Evolutionary conservation across 2,888 invertebrate genomes (phyloP), one percentile per base, ranked within the genome.

Genomic region (Resseliella maxima): DNA sequence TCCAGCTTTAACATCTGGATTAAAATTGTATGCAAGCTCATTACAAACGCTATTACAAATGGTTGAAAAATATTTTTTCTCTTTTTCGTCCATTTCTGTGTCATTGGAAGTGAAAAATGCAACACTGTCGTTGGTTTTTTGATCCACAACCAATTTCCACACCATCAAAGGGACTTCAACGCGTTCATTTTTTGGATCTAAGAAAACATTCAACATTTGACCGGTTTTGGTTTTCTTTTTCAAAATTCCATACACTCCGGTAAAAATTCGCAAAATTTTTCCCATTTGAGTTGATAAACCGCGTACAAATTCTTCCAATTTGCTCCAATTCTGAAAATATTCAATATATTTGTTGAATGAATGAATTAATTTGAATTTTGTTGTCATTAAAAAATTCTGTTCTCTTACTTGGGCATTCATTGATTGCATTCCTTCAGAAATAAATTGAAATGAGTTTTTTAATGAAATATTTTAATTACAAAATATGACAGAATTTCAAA

Each of bases 81-180:
- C n/a, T n/a, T 83, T n/a, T 38, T 83, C 83, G 24, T 38, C 38
- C 83, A 83, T 38, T 1, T 83, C 24, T 3, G 36, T 83, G 24
- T 83, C 83, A 24, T 83, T 83, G 6, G 83, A 83, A n/a, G 83
- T 83, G 38, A 83, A 83, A 38, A 83, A 83, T 83, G 83, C 83
- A 0, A 83, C 24, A 6, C 12, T 38, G 3, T 18, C 83, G 6
- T 83, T 38, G 15, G 83, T 38, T 38, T 83, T 38, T 38, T 1
- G 1, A 38, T 83, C 24, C n/a, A 38, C 12, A 12, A 38, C 36
- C 38, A 83, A 24, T 83, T 83, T 83, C 21, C 21, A 83, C 5
- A 38, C n/a, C 0, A 83, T n/a, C 38, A 10, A n/a, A 1, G 83
- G 83, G 8, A 83, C 38, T 38, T 36, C 83, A 83, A 83, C 6